Base-by-base conservation (phyloP, 1,140 invertebrate genomes). In the Pogonognathellus flavescens region DNA sequence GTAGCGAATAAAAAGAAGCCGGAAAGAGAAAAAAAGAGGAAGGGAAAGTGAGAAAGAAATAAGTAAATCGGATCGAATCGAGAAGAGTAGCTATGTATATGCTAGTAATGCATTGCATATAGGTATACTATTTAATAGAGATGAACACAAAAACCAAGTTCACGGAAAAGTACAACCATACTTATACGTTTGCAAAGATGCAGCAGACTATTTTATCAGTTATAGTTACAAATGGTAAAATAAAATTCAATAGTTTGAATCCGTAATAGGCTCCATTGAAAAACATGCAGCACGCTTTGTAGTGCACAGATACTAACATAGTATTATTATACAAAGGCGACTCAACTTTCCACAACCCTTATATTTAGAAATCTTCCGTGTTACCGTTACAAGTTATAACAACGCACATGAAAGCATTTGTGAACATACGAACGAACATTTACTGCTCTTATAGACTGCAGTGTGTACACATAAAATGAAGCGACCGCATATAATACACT, bases 21-120 rank as follows among this genome's bases (percentile, higher is more conserved):
- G 70, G 70, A 76, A 76, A 49, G 70, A 14, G 70, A 76, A 31
- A 76, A 76, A 76, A 76, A 31, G 70, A 76, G 70, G 70, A 76
- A 76, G 53, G 53, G 53, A 57, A 57, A n/a, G 31, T 41, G 31
- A 41, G 25, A 76, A 50, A 76, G 70, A 76, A 76, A 76, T 76
- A 76, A 76, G 70, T 76, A 76, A 76, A 76, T 76, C 70, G 70
- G 70, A 76, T 76, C 70, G 70, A 76, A 76, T 76, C 70, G 70
- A 41, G 70, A 7, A 50, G 41, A 57, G 53, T 57, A 57, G 11
- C n/a, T 2, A 57, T 9, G 3, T 57, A 57, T n/a, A 57, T 57
- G n/a, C n/a, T n/a, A n/a, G n/a, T n/a, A n/a, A 14, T 57, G 53
- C 11, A 57, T 14, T 4, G 53, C 3, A 41, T 41, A 41, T 41